Base-by-base conservation (phyloP, 2,888 invertebrate species). In the Onchidella celtica region DNA sequence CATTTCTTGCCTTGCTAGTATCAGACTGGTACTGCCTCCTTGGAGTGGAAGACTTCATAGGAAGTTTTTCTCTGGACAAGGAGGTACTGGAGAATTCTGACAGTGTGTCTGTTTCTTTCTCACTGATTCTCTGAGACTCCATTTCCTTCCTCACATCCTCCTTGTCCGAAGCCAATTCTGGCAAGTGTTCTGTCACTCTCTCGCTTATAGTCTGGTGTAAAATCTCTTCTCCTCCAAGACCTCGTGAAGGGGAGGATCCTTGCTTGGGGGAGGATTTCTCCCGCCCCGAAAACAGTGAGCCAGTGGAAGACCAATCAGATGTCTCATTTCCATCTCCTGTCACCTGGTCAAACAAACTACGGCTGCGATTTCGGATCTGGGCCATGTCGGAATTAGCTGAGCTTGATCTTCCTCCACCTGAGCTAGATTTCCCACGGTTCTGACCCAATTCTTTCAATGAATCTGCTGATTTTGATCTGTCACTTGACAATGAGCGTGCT, bases 131-230 rank as follows among this genome's bases (percentile, higher is more conserved):
- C 84, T 82, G 65, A 80, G 86, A 80, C 84, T 86, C 84, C 72
- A 84, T 84, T 81, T 86, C 81, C 82, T 82, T 85, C 82, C 81
- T 85, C n/a, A 81, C 86, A 21, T 72, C 65, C 14, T 83, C 79
- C 38, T 82, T 79, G 40, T 85, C 85, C 36, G 69, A 59, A 0
- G 11, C 74, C 2, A 57, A 11, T 17, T 78, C 68, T 47, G 83
- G 83, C 72, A 88, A 81, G 79, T 87, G 87, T 70, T 87, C 86
- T 38, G 83, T 85, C 21, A 88, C 86, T 70, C 85, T 84, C 66
- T 87, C 85, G 74, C 86, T 88, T 68, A 89, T 88, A 6, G 88
- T 88, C 72, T 88, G 85, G 63, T 85, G 83, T 66, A 88, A 78
- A 40, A 88, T 77, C 76, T 72, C 84, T 65, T 89, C 87, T 24